Evolutionary conservation across 2,888 invertebrate species (phyloP).

Genomic region (Eristalinus sepulchralis): DNA sequence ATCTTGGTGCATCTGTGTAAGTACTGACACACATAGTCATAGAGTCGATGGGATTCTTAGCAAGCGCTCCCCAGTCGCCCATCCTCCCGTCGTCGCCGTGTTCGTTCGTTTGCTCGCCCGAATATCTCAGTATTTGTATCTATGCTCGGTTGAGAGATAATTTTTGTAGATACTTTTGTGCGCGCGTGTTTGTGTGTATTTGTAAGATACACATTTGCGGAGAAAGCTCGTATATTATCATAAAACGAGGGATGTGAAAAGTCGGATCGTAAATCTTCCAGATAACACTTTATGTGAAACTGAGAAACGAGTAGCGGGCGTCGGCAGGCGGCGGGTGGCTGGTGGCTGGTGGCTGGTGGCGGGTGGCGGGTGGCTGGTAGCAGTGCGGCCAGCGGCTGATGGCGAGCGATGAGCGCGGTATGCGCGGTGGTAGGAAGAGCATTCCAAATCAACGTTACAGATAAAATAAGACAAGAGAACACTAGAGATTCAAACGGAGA

Average conservation of each 20-base stretch:
- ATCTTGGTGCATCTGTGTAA: slow-evolving; percentile 55
- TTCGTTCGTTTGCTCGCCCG: slow-evolving; percentile 6
- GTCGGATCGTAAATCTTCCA: slow-evolving; percentile 82
- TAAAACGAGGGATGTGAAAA: slow-evolving; percentile 81
- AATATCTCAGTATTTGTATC: slow-evolving; percentile 70
- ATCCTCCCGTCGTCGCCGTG: background rate
- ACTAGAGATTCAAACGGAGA: slow-evolving; percentile 29
- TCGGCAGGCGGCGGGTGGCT: slow-evolving; percentile 74
- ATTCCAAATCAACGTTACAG: slow-evolving; percentile 68
- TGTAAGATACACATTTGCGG: slow-evolving; percentile 73
- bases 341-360: background rate
- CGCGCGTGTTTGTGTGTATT: slow-evolving; percentile 50
- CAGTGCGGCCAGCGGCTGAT: background rate
- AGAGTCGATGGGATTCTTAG: slow-evolving; percentile 20
- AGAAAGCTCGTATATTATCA: slow-evolving; percentile 81
- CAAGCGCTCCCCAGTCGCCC: slow-evolving; percentile 50
- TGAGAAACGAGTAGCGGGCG: slow-evolving; percentile 76
- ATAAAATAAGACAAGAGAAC: slow-evolving; percentile 68
- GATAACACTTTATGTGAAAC: slow-evolving; percentile 82
- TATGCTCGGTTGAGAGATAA: slow-evolving; percentile 72
- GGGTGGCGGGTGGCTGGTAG: too few species aligned
- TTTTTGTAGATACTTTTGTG: slow-evolving; percentile 69
- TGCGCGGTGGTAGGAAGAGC: slow-evolving; percentile 11
- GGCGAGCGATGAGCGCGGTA: slow-evolving; percentile 3
- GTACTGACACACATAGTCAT: slow-evolving; percentile 55